phyloP scores from a whole-genome alignment of 2,888 invertebrate genomes.

The Chymomyza fuscimana region DNA sequence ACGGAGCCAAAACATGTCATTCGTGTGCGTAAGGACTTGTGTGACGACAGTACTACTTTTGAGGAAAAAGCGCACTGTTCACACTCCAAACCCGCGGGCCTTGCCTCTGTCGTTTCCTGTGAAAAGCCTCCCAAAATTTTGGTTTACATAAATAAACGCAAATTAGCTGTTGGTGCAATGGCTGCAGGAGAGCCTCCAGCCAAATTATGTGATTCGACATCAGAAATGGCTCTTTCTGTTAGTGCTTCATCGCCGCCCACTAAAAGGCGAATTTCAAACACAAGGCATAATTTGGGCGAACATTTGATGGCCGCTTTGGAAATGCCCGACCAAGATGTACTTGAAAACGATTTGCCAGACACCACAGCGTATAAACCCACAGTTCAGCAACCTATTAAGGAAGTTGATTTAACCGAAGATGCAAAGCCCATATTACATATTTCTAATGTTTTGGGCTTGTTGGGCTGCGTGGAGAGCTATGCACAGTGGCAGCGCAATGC shows the following conservation, averaged over 20 bases:
- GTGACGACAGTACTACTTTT: background rate
- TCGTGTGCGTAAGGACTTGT: slow-evolving; percentile 13
- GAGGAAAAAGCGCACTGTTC: background rate
- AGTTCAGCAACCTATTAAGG: background rate
- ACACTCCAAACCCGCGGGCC: background rate
- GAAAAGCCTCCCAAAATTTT: background rate
- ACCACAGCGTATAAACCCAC: background rate
- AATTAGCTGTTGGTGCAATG: background rate
- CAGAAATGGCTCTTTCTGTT: background rate
- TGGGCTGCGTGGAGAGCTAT: slow-evolving; percentile 10
- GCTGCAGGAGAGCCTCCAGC: background rate
- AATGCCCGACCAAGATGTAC: background rate
- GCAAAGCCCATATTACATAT: background rate
- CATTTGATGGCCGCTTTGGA: background rate
- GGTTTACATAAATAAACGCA: background rate
- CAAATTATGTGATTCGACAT: slow-evolving; percentile 12
- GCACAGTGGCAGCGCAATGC: slow-evolving; percentile 13
- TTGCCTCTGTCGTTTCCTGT: background rate
- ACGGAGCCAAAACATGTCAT: background rate
- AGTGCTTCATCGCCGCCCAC: background rate
- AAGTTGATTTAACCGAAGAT: background rate
- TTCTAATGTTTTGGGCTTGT: background rate
- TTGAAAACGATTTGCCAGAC: background rate
- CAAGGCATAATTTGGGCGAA: background rate
- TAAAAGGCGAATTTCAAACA: background rate